Evolutionary conservation across 2,797 vertebrate genomes (phyloP).

Genomic region (Eulemur rubriventer): DNA sequence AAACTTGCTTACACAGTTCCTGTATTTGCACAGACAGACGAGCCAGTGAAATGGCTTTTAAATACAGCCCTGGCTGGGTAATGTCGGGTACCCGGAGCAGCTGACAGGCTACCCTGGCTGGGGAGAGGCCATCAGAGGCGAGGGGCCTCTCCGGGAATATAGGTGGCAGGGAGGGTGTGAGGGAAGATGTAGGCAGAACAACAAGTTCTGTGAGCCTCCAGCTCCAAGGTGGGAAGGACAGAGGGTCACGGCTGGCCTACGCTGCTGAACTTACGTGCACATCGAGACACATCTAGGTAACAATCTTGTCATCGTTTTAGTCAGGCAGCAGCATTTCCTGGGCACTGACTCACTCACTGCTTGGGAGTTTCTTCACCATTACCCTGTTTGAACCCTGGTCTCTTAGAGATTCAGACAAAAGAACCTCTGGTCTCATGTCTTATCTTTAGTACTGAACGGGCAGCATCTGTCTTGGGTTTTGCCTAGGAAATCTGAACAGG

Average conservation of each 20-base stretch:
- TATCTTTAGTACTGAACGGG: not conserved
- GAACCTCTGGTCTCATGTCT: not conserved
- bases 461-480: not conserved
- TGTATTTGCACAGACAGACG: conserved; percentile 56
- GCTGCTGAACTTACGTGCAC: not conserved
- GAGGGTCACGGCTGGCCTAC: not conserved
- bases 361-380: conserved; percentile 40
- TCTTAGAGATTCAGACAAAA: not conserved
- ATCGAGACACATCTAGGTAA: not conserved
- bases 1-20: conserved; percentile 56
- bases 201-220: not conserved
- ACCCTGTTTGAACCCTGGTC: conserved; percentile 16
- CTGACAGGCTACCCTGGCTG: not conserved
- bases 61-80: conserved; percentile 2
- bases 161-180: not conserved
- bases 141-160: not conserved
- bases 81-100: not conserved
- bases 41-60: conserved; percentile 45
- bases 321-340: conserved; percentile 28
- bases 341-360: conserved; percentile 28
- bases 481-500: conserved; percentile 3
- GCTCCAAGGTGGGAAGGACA: not conserved
- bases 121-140: not conserved
- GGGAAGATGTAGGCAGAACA: not conserved
- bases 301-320: not conserved